phyloP scores from a whole-genome alignment of 2,113 vertebrate genomes.

The Octodon degus region DNA sequence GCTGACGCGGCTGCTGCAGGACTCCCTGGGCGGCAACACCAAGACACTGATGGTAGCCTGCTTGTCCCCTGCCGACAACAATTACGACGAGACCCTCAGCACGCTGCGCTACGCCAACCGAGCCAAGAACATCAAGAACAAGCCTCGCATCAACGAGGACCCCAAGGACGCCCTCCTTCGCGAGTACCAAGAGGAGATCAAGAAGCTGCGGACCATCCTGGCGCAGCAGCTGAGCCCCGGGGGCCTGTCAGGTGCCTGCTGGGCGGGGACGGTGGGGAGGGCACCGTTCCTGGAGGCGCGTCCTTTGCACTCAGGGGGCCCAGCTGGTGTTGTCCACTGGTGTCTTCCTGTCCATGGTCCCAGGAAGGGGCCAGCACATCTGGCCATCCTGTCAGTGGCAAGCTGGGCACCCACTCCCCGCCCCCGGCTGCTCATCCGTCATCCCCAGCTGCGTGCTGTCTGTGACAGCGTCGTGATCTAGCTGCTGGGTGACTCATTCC shows the following conservation, averaged over 20 bases:
- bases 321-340: fast-evolving
- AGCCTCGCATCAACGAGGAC: constrained; percentile 92
- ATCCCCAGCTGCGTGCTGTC: background rate
- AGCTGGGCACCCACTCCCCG: fast-evolving
- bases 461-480: background rate
- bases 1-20: constrained; percentile 94
- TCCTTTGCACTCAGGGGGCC: background rate
- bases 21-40: constrained; percentile 94
- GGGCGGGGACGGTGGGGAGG: fast-evolving
- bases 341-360: background rate
- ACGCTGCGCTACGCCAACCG: constrained; percentile 91
- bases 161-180: constrained; percentile 94
- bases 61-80: constrained; percentile 92
- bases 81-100: constrained; percentile 93
- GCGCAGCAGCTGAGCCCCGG: constrained; percentile 84
- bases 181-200: constrained; percentile 95
- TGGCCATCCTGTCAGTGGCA: background rate
- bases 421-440: background rate
- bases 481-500: constrained; percentile 32
- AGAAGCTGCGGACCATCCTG: constrained; percentile 88
- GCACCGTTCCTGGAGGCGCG: background rate
- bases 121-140: constrained; percentile 94
- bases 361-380: background rate
- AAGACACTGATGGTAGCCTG: constrained; percentile 95
- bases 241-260: constrained; percentile 82